These are phyloP conservation scores for Scalopus aquaticus DNA, from an alignment of 2,113 vertebrate species.

Conservation along the genomic window DNA sequence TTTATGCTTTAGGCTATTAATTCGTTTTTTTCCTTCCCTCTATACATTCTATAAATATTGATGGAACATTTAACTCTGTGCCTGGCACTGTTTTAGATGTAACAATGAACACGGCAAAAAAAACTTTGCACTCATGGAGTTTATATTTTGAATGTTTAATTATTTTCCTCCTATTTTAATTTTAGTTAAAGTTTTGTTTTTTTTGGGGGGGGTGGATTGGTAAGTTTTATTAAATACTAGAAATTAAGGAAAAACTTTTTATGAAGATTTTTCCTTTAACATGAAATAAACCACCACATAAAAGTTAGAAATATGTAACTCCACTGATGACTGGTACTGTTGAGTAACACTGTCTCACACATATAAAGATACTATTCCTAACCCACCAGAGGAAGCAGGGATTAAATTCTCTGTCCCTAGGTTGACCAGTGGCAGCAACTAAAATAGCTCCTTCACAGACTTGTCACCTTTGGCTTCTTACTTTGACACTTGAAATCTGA, in stretches of 20 bases:
- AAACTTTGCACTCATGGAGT: neutral
- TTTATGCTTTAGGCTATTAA: neutral
- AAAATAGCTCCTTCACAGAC: neutral
- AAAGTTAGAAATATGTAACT: conserved; percentile 8
- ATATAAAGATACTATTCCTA: neutral
- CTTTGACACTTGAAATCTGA: neutral
- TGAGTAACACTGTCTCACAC: neutral
- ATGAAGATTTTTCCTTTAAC: neutral
- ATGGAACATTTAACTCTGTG: neutral
- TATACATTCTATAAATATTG: neutral
- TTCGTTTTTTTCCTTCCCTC: neutral
- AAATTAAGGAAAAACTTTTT: conserved; percentile 26
- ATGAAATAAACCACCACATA: conserved; percentile 10
- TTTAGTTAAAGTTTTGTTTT: conserved; percentile 32
- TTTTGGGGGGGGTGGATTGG: neutral
- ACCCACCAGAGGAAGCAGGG: neutral
- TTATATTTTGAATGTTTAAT: conserved; percentile 26
- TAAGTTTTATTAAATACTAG: conserved; percentile 34
- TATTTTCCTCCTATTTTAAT: neutral
- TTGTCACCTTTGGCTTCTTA: neutral
- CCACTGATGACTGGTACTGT: neutral
- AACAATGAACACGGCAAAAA: neutral
- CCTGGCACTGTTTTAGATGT: neutral
- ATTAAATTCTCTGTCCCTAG: neutral
- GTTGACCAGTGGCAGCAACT: neutral